These are phyloP conservation scores for Megaceryle maxima DNA, from an alignment of 2,113 vertebrate genomes.

Conservation along the genomic window DNA sequence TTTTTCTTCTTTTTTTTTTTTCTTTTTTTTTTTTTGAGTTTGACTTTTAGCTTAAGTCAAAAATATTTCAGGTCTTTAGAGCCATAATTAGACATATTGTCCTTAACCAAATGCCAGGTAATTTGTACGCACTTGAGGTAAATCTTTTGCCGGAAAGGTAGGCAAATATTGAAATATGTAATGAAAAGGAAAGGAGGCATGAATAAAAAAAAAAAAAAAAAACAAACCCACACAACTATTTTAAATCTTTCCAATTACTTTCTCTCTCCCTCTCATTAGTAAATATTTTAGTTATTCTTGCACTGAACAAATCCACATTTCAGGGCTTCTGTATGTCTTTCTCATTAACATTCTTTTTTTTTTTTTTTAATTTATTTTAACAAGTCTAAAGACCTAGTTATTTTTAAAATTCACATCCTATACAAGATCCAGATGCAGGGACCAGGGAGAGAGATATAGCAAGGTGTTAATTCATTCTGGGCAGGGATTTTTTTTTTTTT, in stretches of 20 bases:
- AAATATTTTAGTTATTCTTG: constrained; percentile 63
- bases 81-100: constrained; percentile 74
- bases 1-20: neutral
- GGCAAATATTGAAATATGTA: constrained; percentile 78
- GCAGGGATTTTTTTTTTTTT: neutral
- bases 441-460: neutral
- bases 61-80: constrained; percentile 77
- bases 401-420: neutral
- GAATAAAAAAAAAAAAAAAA: constrained; percentile 17
- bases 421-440: neutral
- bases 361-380: neutral
- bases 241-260: constrained; percentile 75
- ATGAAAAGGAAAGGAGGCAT: constrained; percentile 61
- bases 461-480: neutral
- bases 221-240: constrained; percentile 10
- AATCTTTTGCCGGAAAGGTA: constrained; percentile 72
- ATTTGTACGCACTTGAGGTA: constrained; percentile 71
- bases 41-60: constrained; percentile 69
- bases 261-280: constrained; percentile 65
- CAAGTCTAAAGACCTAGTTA: constrained; percentile 4
- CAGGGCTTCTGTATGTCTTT: neutral
- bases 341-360: constrained; percentile 43
- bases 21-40: neutral
- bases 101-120: constrained; percentile 75
- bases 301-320: constrained; percentile 34